phyloP scores from a whole-genome alignment of 2,888 invertebrate species.

The Toxonevra muliebris region DNA sequence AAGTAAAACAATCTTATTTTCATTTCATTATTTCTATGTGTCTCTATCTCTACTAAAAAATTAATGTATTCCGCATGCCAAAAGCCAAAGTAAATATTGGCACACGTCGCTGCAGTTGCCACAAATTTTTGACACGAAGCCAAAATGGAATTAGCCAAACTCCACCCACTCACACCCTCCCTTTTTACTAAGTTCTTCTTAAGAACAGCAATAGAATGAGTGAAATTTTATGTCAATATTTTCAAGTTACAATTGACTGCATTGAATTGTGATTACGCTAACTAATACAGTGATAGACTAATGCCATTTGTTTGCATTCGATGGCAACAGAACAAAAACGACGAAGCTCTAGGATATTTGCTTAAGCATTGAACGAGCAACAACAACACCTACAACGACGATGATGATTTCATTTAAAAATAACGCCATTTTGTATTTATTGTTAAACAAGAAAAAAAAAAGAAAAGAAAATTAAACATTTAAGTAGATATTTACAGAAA shows the following conservation, averaged over 20 bases:
- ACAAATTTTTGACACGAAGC: constrained; percentile 14
- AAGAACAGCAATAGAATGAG: too few relatives aligned
- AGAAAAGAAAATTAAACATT: too few relatives aligned
- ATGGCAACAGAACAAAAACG: too few relatives aligned
- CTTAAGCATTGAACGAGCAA: not conserved
- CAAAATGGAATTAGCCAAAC: constrained; percentile 3
- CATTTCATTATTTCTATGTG: constrained; percentile 16
- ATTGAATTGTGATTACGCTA: constrained; percentile 1
- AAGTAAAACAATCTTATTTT: not conserved
- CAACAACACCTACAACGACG: too few relatives aligned
- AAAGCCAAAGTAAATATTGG: constrained; percentile 34
- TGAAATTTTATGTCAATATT: constrained; percentile 22
- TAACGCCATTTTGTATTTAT: too few relatives aligned
- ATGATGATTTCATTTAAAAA: too few relatives aligned
- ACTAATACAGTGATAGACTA: too few relatives aligned
- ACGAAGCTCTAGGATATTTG: not conserved
- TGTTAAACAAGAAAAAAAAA: too few relatives aligned
- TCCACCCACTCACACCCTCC: too few relatives aligned
- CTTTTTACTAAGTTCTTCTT: too few relatives aligned
- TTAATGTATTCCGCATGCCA: constrained; percentile 7
- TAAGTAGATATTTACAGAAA: too few relatives aligned
- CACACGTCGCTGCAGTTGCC: constrained; percentile 17
- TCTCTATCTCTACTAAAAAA: not conserved
- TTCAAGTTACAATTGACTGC: constrained; percentile 21
- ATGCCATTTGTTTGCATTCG: too few relatives aligned